phyloP scores from a whole-genome alignment of 1,140 invertebrate species.

The Zaprionus inermis region DNA sequence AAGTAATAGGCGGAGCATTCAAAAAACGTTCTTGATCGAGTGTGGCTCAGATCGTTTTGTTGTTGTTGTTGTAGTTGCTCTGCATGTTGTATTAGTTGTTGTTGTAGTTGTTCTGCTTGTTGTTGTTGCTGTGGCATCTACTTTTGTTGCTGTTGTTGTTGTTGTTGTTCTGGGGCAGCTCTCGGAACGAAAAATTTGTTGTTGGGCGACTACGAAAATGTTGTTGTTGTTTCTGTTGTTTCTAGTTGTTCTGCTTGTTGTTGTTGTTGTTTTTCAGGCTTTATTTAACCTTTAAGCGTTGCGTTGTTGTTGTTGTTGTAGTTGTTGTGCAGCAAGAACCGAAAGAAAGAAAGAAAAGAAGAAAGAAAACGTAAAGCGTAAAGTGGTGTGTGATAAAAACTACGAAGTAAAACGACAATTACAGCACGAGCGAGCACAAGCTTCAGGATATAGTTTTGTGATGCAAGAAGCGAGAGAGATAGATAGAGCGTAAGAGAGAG shows the following conservation, averaged over 20 bases:
- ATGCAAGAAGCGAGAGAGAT: background rate
- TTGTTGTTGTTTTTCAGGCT: conserved; percentile 39
- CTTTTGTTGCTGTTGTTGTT: conserved; percentile 41
- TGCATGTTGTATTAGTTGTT: conserved; percentile 47
- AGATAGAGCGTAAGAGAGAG: conserved; percentile 1
- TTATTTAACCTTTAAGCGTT: conserved; percentile 42
- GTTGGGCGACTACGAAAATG: conserved; percentile 68
- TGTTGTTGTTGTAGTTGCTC: conserved; percentile 19
- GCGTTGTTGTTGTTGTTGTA: conserved; percentile 24
- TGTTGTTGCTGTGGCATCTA: conserved; percentile 40
- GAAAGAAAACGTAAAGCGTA: conserved; percentile 66
- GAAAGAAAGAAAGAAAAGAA: conserved; percentile 72
- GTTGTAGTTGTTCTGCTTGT: conserved; percentile 33
- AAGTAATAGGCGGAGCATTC: background rate
- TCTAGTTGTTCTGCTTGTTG: conserved; percentile 41
- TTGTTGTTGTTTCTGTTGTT: conserved; percentile 57
- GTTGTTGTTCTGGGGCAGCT: conserved; percentile 59
- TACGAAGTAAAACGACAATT: conserved; percentile 21
- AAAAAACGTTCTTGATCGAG: conserved; percentile 1
- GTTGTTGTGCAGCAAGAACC: conserved; percentile 50
- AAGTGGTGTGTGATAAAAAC: conserved; percentile 35
- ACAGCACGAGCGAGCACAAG: conserved; percentile 20
- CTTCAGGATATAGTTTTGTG: conserved; percentile 10
- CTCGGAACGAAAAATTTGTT: conserved; percentile 65
- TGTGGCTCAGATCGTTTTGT: conserved; percentile 19